These are phyloP conservation scores for Trisateles emortualis DNA, from an alignment of 2,888 invertebrate genomes.

Conservation along the genomic window DNA sequence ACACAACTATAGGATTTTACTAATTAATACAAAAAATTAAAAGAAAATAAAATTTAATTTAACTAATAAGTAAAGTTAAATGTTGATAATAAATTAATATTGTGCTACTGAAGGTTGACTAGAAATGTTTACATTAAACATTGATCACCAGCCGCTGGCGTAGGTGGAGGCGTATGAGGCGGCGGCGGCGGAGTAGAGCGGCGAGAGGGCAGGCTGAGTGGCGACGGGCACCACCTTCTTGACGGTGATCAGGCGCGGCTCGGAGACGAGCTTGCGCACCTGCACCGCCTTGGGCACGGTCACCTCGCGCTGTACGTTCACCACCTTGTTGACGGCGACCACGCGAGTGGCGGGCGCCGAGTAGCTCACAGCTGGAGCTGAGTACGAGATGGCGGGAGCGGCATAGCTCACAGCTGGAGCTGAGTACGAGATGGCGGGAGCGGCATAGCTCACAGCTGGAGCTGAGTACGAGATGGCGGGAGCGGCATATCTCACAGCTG, in stretches of 20 bases:
- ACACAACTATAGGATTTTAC: too few species aligned
- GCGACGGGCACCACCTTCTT: constrained; percentile 47
- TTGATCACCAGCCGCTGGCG: neutral
- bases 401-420: neutral
- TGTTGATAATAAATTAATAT: neutral
- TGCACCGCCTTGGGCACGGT: constrained; percentile 51
- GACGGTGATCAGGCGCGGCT: constrained; percentile 55
- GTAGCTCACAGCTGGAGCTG: constrained; percentile 6
- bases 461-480: neutral
- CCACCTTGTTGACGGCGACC: constrained; percentile 46
- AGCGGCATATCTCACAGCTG: constrained; percentile 7
- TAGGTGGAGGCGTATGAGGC: neutral
- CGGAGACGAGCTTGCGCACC: constrained; percentile 54
- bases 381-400: neutral
- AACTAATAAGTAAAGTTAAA: neutral
- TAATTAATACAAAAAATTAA: too few species aligned
- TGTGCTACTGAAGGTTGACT: neutral
- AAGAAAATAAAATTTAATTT: neutral
- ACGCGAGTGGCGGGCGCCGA: constrained; percentile 21
- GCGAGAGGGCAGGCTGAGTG: neutral
- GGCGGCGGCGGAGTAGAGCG: constrained; percentile 6
- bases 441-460: neutral
- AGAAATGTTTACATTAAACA: neutral
- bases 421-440: neutral
- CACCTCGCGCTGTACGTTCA: constrained; percentile 45